A percentile compares a stretch with the other conserved stretches of the same genome.
Conservation (phyloP, 2,888 invertebrate genomes). For the Drosophila ustulata region DNA sequence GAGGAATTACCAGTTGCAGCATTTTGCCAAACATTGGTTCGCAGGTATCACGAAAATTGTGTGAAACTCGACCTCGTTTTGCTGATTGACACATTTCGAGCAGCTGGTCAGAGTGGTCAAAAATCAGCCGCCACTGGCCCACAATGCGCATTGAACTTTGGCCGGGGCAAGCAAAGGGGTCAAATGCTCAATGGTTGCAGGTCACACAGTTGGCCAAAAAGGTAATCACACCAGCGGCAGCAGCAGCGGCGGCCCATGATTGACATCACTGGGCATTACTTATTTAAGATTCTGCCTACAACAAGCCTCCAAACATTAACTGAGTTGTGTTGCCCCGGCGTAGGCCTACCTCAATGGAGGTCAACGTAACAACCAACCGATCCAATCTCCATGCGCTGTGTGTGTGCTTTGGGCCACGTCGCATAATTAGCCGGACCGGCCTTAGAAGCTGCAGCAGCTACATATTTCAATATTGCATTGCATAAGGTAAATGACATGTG, state of each 20-base stretch:
- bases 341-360: background rate
- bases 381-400: conserved; percentile 24
- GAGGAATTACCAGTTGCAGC: conserved; percentile 41
- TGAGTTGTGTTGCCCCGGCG: background rate
- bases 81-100: conserved; percentile 55
- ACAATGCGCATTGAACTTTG: conserved; percentile 42
- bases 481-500: conserved; percentile 14
- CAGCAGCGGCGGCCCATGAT: conserved; percentile 33
- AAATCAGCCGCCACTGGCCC: conserved; percentile 2
- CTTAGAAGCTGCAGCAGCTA: conserved; percentile 1
- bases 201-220: conserved; percentile 33
- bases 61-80: conserved; percentile 17
- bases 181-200: conserved; percentile 11
- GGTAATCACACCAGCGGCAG: conserved; percentile 59
- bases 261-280: conserved; percentile 49
- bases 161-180: conserved; percentile 20
- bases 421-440: conserved; percentile 41
- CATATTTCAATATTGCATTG: conserved; percentile 54
- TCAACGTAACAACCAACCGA: conserved; percentile 4
- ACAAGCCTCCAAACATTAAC: conserved; percentile 3
- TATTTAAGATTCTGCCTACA: conserved; percentile 34
- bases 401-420: conserved; percentile 26
- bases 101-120: conserved; percentile 16
- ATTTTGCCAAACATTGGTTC: conserved; percentile 43
- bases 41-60: conserved; percentile 23